Evolutionary conservation across 2,113 vertebrate genomes (phyloP), one percentile per base, ranked within the genome.

Genomic region (Platichthys stellatus): DNA sequence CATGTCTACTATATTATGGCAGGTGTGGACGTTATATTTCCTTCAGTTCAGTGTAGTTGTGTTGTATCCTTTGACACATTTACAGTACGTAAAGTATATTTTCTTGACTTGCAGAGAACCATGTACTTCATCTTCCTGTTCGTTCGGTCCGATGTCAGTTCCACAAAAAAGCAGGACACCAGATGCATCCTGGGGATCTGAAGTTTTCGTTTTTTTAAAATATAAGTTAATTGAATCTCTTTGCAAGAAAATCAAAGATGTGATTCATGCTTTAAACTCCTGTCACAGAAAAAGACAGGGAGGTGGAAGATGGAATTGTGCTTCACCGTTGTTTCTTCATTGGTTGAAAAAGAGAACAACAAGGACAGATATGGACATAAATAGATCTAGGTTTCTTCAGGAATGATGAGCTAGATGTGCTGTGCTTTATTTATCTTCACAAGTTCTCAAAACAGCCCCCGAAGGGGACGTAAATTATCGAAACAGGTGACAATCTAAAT

Each of bases 341-440:
- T 31, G 43, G 43, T 62, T 78, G 45, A 2, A 66, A 66, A 67
- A 75, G 65, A 66, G 53, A 40, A 17, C 47, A 23, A 66, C 61
- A 31, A 69, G 72, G 80, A 80, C 70, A 81, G 78, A 81, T 80
- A 73, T 66, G 82, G 78, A 78, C 81, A 60, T 74, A 90, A 93
- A 90, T 83, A 89, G 88, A 89, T 88, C 74, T 72, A 72, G 69
- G 72, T 78, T 43, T 83, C 67, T 86, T 82, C 72, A 84, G 56
- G 85, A 82, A 75, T 26, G 80, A 69, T 75, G 60, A 72, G 72
- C 68, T 81, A 71, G 82, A 86, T 89, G 80, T 84, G 73, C 76
- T 88, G 88, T 91, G 92, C 90, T 92, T 87, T 86, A 80, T 88
- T 89, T 87, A 83, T 91, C 82, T 83, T 88, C 78, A 68, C 38